phyloP scores from a whole-genome alignment of 64 coral and sea anemone species.

The Porites lutea region DNA sequence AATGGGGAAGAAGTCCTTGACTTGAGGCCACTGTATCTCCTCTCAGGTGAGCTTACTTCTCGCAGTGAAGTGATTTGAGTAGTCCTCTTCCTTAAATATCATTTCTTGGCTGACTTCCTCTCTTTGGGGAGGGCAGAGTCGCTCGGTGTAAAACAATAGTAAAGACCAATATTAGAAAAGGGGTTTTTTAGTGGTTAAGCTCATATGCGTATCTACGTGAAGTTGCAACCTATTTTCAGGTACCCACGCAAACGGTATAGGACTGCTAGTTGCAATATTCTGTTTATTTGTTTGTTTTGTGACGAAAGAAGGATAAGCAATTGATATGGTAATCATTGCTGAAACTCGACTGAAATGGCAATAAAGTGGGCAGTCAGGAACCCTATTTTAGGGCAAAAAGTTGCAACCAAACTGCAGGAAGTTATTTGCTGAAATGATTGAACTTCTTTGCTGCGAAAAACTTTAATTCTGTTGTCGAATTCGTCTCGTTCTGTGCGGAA shows the following conservation, averaged over 20 bases:
- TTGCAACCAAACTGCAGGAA: too few species aligned
- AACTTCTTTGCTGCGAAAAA: too few species aligned
- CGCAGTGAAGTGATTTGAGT: neutral
- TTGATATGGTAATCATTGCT: neutral
- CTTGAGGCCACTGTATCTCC: neutral
- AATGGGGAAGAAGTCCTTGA: neutral
- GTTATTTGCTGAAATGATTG: too few species aligned
- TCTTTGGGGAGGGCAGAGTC: neutral
- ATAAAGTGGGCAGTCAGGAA: too few species aligned
- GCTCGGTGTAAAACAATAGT: neutral
- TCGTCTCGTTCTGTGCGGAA: too few species aligned
- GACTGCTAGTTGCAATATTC: neutral
- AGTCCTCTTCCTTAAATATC: neutral
- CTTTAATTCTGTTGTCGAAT: too few species aligned
- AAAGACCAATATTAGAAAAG: neutral
- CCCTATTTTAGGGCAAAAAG: too few species aligned
- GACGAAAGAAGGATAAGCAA: neutral
- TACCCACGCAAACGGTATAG: neutral
- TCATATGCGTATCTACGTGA: neutral
- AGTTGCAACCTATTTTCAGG: neutral
- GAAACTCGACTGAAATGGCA: neutral
- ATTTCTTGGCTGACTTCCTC: too few species aligned
- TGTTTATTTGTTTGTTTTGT: slow-evolving; percentile 6
- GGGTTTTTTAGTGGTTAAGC: neutral
- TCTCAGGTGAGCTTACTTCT: neutral